Percentiles rank a stretch among this genome's conserved stretches.
These are phyloP conservation scores for Streptopelia turtur DNA, from an alignment of 2,797 vertebrate genomes.

Conservation along the genomic window DNA sequence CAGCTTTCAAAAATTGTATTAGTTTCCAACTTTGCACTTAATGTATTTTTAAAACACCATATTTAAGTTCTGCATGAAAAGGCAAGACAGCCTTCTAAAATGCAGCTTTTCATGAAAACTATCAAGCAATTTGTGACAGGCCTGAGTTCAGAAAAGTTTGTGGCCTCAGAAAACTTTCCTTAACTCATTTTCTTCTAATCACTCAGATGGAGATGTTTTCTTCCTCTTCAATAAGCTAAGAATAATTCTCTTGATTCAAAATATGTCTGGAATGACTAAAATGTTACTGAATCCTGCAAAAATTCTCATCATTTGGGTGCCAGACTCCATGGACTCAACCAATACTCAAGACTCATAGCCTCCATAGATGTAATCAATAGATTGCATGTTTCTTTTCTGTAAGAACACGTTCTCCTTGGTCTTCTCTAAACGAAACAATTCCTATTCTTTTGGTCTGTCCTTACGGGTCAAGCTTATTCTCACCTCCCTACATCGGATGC, in stretches of 20 bases:
- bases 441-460: background rate
- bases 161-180: background rate
- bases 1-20: background rate
- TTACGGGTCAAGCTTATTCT: background rate
- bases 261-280: background rate
- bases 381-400: background rate
- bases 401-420: background rate
- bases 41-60: background rate
- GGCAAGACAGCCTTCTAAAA: background rate
- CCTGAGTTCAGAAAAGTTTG: background rate
- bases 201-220: background rate
- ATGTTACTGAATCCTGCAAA: background rate
- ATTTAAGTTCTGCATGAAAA: background rate
- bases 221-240: background rate
- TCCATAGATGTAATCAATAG: background rate
- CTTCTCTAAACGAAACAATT: background rate
- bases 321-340: background rate
- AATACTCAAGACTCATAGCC: no score
- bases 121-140: background rate
- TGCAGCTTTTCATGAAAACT: background rate
- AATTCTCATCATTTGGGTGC: background rate
- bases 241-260: background rate
- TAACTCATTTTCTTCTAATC: background rate
- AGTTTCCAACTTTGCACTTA: background rate
- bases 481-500: background rate